Conservation (phyloP, 2,888 invertebrate genomes). For the Hypolimnas misippus region DNA sequence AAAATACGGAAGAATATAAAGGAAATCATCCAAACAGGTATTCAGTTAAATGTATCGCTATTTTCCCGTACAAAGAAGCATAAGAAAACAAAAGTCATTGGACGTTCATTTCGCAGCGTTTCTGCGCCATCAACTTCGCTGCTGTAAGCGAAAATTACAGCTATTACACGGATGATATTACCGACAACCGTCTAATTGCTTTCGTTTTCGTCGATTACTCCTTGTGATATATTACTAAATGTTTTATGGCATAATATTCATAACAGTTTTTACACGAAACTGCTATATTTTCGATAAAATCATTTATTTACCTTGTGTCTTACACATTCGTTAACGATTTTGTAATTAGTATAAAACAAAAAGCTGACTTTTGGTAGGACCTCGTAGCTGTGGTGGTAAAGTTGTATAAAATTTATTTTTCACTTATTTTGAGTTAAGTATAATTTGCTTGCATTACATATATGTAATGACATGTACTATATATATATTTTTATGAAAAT, state of each 20-base stretch:
- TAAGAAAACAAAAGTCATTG: conserved; percentile 76
- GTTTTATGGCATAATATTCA: neutral
- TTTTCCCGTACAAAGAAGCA: conserved; percentile 65
- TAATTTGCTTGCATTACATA: too few species aligned
- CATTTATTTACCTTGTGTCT: too few species aligned
- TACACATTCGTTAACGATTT: too few species aligned
- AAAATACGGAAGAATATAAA: neutral
- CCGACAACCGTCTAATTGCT: conserved; percentile 28
- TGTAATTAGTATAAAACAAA: too few species aligned
- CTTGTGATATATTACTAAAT: conserved; percentile 12
- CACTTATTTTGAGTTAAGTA: too few species aligned
- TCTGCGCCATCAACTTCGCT: conserved; percentile 69
- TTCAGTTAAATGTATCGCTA: conserved; percentile 54
- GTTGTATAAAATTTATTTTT: too few species aligned
- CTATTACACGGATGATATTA: conserved; percentile 32
- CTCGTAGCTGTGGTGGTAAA: too few species aligned
- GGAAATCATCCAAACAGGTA: conserved; percentile 6
- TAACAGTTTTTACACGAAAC: neutral
- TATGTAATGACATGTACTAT: too few species aligned
- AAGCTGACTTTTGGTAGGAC: too few species aligned
- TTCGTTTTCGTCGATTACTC: conserved; percentile 22
- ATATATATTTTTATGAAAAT: too few species aligned
- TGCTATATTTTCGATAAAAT: too few species aligned
- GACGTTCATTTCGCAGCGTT: conserved; percentile 74
- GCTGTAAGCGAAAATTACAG: conserved; percentile 56